Evolutionary conservation across 2,113 vertebrate genomes (phyloP), one percentile per base, ranked within the genome.

Genomic region (Tragelaphus scriptus): DNA sequence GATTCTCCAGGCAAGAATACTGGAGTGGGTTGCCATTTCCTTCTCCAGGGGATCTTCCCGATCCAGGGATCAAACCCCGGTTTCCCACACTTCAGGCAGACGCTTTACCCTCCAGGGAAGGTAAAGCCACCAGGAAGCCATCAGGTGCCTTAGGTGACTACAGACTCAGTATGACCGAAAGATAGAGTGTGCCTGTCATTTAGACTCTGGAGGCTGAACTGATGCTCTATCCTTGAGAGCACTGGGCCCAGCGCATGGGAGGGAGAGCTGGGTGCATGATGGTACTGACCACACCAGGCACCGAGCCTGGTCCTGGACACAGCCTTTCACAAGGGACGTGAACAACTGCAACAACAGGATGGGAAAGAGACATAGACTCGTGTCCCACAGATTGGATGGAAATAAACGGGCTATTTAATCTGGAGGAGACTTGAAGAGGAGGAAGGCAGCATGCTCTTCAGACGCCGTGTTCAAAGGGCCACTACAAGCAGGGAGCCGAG

Each of bases 171-270:
- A 40, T 4, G 44, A 47, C 53, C 11, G 51, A 30, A 26, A 0
- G 30, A 4, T 0, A 26, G 23, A n/a, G 36, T 2, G 32, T 7
- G 44, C 8, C 36, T 1, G 2, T 32, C 36, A 25, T 51, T 6
- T 32, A 55, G n/a, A 14, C 13, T 16, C 32, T 44, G 26, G 71
- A 36, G 30, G 47, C 85, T 15, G 53, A 25, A 0, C 4, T 17
- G 44, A 30, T 26, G 28, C 81, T 59, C 5, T 26, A 2, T 47
- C 23, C 53, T 23, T 0, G 0, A 7, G 55, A 10, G 58, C 44
- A 2, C 59, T 2, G 49, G 16, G n/a, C 19, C 16, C 25, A 11
- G 65, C 8, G 8, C 0, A 0, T 0, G 3, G 26, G 1, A 40
- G 28, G n/a, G n/a, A 2, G 55, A 11, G 14, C 1, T 6, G 1